Evolutionary conservation across 2,113 vertebrate species (phyloP).

Genomic region (Trematocara macrostoma): DNA sequence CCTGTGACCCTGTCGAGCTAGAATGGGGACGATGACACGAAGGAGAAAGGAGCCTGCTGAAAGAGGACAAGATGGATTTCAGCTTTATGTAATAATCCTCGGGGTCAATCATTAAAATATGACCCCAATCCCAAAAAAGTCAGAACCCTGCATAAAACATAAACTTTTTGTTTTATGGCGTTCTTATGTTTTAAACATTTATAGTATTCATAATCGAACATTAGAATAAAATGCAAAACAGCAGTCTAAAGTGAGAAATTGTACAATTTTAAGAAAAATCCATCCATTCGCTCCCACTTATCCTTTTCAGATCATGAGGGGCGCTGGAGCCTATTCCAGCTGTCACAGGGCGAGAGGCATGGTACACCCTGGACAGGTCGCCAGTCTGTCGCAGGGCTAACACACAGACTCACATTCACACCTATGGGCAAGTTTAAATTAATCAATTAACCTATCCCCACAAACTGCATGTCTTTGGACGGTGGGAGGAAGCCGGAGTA

Average conservation of each 20-base stretch:
- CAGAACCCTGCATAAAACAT: neutral
- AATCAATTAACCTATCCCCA: neutral
- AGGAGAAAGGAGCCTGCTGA: neutral
- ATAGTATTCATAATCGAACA: neutral
- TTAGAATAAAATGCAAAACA: neutral
- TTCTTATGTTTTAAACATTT: neutral
- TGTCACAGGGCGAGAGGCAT: neutral
- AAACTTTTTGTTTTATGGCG: neutral
- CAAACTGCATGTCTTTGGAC: accelerated
- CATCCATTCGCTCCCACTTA: accelerated
- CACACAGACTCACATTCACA: neutral
- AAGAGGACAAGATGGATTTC: neutral
- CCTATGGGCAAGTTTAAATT: neutral
- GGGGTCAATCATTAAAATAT: neutral
- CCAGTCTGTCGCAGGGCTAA: neutral
- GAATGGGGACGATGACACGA: neutral
- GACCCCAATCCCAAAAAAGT: neutral
- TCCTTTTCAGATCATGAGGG: neutral
- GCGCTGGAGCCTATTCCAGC: accelerated
- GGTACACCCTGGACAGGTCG: neutral
- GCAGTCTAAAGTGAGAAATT: neutral
- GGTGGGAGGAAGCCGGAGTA: neutral
- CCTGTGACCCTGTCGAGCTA: constrained; percentile 34
- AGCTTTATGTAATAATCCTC: neutral
- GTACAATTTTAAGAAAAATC: neutral